A percentile compares a stretch with the other conserved stretches of the same genome.
Conservation (phyloP, 1,140 invertebrate genomes). For the Whitmania pigra region DNA sequence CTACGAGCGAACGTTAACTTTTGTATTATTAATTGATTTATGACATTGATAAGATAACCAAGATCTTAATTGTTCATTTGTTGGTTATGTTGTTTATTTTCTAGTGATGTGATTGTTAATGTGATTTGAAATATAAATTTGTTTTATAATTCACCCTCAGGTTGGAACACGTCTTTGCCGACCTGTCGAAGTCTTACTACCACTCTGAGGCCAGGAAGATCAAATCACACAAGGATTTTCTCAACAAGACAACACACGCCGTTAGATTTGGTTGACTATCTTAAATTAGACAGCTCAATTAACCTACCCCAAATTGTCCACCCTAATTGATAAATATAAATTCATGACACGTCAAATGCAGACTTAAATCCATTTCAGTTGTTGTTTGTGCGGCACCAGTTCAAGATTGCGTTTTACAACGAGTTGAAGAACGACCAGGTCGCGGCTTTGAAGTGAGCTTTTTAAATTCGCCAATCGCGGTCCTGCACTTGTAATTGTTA, state of each 20-base stretch:
- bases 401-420: constrained; percentile 91
- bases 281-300: too few relatives aligned
- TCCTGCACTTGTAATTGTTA: too few relatives aligned
- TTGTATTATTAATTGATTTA: too few relatives aligned
- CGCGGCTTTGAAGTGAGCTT: constrained; percentile 70
- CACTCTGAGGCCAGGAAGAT: constrained; percentile 71
- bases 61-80: too few relatives aligned
- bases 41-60: too few relatives aligned
- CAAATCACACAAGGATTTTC: constrained; percentile 72
- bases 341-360: not conserved
- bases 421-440: constrained; percentile 79
- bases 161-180: constrained; percentile 80
- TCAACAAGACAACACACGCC: constrained; percentile 81
- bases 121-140: too few relatives aligned
- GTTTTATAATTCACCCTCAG: constrained; percentile 25
- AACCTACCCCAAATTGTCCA: too few relatives aligned
- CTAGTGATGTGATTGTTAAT: too few relatives aligned
- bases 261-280: constrained; percentile 28
- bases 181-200: constrained; percentile 82
- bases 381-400: constrained; percentile 85
- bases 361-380: constrained; percentile 39
- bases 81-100: too few relatives aligned
- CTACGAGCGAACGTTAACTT: too few relatives aligned
- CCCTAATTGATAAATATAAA: too few relatives aligned
- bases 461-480: not conserved